Evolutionary conservation across 1,140 invertebrate genomes (phyloP), one percentile per base, ranked within the genome.

Genomic region (Venturia canescens): DNA sequence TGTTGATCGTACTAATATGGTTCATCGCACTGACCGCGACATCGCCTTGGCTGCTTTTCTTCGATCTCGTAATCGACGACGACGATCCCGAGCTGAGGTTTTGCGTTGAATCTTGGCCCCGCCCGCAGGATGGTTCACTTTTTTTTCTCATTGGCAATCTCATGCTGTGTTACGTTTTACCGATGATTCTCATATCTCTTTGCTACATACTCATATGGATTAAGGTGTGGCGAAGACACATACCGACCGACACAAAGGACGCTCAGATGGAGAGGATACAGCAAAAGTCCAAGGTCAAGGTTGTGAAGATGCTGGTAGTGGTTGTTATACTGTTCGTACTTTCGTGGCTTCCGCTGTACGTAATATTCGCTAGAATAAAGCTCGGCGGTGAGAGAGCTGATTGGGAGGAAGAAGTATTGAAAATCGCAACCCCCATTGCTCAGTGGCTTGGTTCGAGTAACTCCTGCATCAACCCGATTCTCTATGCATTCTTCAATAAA

Each of bases 401-500:
- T 3, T 95, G 94, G 93, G 96, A 97, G 86, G 95, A 97, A 83
- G 95, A 97, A 76, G 92, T 98, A 18, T 91, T 98, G 1, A 94
- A 95, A 16, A 94, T 97, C 1, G 95, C 96, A 0, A 96, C 96
- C 16, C 98, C 98, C 0, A 94, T 99, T 34, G 98, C 98, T 0
- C 98, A 99, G 90, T 99, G 98, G 98, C 92, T 99, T 2, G 98
- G 98, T 0, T 95, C 97, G 0, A 97, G 98, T 23, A 99, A 99
- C 90, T 98, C 97, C 34, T 99, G 98, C 93, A 98, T 99, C 85
- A 99, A 99, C 92, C 98, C 98, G 0, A 96, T 99, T 63, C 94
- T 99, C n/a, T 99, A 99, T 91, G 98, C 98, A 0, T 98, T 98
- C 90, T 98, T 99, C 92, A 99, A 98, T 90, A 98, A 98, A 85